phyloP scores from a whole-genome alignment of 2,113 vertebrate species.

The Balaenoptera acutorostrata region DNA sequence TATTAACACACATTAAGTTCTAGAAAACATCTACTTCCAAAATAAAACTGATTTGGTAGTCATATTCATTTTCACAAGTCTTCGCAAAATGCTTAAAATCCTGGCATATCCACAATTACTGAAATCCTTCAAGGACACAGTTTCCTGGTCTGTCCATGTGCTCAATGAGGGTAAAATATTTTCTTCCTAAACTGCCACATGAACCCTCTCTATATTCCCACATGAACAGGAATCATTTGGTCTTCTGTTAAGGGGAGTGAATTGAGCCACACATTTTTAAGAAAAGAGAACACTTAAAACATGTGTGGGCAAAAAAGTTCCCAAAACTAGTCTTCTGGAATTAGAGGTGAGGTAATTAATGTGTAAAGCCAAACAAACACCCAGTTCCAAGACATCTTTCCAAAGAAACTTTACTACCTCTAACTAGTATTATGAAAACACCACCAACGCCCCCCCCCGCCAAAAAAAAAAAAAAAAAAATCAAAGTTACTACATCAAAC shows the following conservation, averaged over 20 bases:
- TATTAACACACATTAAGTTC: neutral
- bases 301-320: neutral
- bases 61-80: neutral
- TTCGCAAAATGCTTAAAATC: constrained; percentile 16
- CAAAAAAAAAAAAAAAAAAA: neutral
- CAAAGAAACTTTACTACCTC: neutral
- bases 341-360: neutral
- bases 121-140: neutral
- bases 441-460: neutral
- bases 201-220: neutral
- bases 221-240: neutral
- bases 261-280: neutral
- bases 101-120: neutral
- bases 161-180: neutral
- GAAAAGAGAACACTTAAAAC: neutral
- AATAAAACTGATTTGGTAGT: neutral
- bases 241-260: neutral
- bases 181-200: neutral
- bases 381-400: neutral
- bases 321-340: neutral
- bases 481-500: neutral
- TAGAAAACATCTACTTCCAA: neutral
- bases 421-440: neutral
- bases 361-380: neutral
- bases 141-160: neutral